phyloP scores from a whole-genome alignment of 2,797 vertebrate genomes.

The Sebastes trivittatus region DNA sequence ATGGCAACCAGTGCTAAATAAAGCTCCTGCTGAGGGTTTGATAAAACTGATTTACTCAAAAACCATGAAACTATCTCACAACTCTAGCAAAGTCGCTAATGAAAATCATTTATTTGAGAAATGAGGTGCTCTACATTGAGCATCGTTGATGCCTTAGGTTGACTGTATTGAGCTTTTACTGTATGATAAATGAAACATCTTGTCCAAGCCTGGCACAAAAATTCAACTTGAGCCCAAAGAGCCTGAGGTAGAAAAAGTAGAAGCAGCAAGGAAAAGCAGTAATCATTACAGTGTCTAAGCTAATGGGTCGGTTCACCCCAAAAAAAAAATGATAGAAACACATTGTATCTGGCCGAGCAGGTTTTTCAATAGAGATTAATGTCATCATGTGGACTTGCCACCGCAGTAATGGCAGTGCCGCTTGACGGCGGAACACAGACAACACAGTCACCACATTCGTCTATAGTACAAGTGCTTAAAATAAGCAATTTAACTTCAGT shows the following conservation, averaged over 20 bases:
- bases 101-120: background rate
- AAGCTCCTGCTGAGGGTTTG: conserved; percentile 1
- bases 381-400: too few species aligned
- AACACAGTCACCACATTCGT: too few species aligned
- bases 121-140: background rate
- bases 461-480: background rate
- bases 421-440: too few species aligned
- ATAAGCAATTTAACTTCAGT: background rate
- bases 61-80: background rate
- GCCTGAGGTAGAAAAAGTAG: background rate
- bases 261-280: background rate
- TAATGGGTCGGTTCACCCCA: background rate
- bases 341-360: background rate
- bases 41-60: background rate
- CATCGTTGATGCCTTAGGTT: background rate
- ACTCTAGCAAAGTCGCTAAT: background rate
- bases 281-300: background rate
- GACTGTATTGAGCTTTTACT: background rate
- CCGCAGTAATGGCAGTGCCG: too few species aligned
- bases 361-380: background rate
- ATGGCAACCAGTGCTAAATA: background rate
- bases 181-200: background rate
- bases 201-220: background rate
- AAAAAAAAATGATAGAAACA: background rate
- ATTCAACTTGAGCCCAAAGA: background rate